Evolutionary conservation across 2,113 vertebrate genomes (phyloP).

Genomic region (Eretmochelys imbricata): DNA sequence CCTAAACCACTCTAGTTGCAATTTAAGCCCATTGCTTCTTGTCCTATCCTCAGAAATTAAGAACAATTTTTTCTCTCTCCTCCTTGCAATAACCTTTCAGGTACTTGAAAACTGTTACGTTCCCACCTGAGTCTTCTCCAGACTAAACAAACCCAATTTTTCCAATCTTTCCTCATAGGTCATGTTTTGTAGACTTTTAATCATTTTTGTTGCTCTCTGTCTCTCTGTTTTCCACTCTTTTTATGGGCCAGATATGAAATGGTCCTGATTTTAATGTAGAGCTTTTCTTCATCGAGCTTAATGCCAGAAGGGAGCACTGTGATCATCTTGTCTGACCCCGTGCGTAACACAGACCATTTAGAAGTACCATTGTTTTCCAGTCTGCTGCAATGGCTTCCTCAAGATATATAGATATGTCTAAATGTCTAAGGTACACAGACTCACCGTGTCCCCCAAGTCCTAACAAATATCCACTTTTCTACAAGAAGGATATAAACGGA

Average conservation of each 20-base stretch:
- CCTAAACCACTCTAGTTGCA: background rate
- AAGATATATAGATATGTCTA: background rate
- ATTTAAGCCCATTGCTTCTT: background rate
- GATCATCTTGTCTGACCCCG: background rate
- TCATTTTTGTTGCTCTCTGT: background rate
- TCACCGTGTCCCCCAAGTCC: background rate
- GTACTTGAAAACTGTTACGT: background rate
- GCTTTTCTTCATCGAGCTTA: background rate
- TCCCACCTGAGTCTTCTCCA: background rate
- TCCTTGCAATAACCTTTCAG: background rate
- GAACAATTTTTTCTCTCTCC: background rate
- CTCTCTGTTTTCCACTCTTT: background rate
- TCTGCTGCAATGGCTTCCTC: background rate
- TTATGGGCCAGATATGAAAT: background rate
- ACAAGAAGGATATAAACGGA: background rate
- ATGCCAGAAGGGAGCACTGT: background rate
- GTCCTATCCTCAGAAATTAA: background rate
- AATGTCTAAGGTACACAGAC: background rate
- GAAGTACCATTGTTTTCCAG: background rate
- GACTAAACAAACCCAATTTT: background rate
- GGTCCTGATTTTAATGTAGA: background rate
- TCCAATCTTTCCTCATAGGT: background rate
- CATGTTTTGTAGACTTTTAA: background rate
- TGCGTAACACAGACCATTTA: accelerated
- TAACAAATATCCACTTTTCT: background rate